phyloP scores from a whole-genome alignment of 2,113 vertebrate genomes.

The Toxostoma redivivum region DNA sequence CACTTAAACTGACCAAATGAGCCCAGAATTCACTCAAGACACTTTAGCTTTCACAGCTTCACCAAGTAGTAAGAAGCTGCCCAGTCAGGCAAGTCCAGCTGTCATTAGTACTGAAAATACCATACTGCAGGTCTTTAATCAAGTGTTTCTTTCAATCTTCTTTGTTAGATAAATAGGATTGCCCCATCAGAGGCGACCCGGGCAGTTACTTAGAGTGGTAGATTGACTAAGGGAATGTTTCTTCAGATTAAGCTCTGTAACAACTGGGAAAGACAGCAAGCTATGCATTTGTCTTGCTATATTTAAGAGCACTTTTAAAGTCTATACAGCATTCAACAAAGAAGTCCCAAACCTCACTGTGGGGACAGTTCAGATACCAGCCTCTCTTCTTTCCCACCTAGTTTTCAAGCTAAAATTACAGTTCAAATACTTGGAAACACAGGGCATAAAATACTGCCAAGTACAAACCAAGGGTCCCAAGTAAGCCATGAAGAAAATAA shows the following conservation, averaged over 20 bases:
- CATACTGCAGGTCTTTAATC: not conserved
- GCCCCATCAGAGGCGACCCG: not conserved
- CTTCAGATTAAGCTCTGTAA: not conserved
- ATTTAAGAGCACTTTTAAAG: not conserved
- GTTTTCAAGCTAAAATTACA: not conserved
- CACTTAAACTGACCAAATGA: not conserved
- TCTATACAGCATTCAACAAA: not conserved
- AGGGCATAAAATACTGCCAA: not conserved
- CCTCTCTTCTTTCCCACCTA: not conserved
- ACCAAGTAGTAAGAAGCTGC: not conserved
- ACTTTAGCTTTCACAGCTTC: not conserved
- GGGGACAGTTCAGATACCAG: not conserved
- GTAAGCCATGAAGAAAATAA: not conserved
- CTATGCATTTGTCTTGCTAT: not conserved
- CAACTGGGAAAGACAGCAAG: not conserved
- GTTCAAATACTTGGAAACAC: not conserved
- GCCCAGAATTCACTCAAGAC: not conserved
- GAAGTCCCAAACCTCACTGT: fast-evolving
- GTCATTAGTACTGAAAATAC: not conserved
- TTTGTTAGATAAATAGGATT: not conserved
- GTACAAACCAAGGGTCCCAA: not conserved
- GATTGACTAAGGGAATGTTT: not conserved
- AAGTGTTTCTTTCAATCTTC: not conserved
- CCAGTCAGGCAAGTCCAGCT: not conserved
- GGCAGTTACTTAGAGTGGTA: not conserved